Base-by-base conservation (phyloP, 2,113 vertebrate species). In the Argyrosomus japonicus region DNA sequence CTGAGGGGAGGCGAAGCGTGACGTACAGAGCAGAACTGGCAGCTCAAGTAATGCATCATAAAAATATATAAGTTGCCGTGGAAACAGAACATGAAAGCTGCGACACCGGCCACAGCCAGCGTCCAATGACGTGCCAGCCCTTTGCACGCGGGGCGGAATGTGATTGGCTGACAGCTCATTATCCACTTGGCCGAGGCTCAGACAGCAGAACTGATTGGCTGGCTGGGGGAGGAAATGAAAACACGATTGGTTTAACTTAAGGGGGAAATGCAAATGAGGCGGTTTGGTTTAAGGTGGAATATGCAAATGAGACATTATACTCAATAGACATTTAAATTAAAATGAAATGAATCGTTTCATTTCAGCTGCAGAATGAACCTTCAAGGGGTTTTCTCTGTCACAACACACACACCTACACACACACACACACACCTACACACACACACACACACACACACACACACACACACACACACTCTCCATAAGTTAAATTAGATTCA, bases 191-290 rank as follows among this genome's bases (percentile, higher is more conserved):
- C 57, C 73, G 86, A 32, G 75, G 75, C 82, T 80, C 90, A 87
- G 83, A 81, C 85, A 83, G 87, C 86, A 80, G 91, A 93, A 93
- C 88, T 87, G 90, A 91, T 91, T 92, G 90, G 91, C 64, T n/a
- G 54, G 70, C 75, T 25, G 61, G 29, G 58, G 58, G 47, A 36
- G 47, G 23, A n/a, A 19, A 25, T 15, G 19, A 53, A 45, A 32
- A 68, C 8, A n/a, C n/a, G 51, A 86, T 82, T 71, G 75, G 74
- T 90, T 86, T 75, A 60, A 83, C 72, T 89, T 81, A 23, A 72
- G 60, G 78, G 36, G 5, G 63, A 77, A 74, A 87, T 75, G 87
- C 69, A 83, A 81, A 89, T 81, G 5, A 77, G 53, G n/a, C 15
- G 4, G 56, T 72, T 87, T 77, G 60, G 61, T 87, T 87, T 67